Evolutionary conservation across 1,140 invertebrate genomes (phyloP), one percentile per base, ranked within the genome.

Genomic region (Eriocheir sinensis): DNA sequence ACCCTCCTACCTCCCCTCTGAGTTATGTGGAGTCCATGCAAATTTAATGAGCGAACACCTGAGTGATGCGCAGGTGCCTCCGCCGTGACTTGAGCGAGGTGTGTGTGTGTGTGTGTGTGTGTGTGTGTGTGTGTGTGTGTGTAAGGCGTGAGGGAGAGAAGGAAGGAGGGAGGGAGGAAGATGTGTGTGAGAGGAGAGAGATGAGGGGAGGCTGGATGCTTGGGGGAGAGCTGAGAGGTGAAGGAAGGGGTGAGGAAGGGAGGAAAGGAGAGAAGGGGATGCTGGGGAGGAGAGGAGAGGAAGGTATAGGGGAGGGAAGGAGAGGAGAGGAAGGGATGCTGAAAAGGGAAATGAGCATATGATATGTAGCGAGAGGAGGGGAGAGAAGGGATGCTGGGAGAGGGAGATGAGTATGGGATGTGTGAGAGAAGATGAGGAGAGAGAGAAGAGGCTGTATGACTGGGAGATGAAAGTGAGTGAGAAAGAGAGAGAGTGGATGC

Each of bases 21-120:
- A 89, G 41, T 89, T 89, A 89, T 89, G 88, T 0, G 12, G n/a
- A 48, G 17, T 17, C 53, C n/a, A 89, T 89, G 88, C 88, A 53
- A 53, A 89, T 48, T 34, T 89, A 89, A 89, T 89, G 88, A 89
- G 88, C n/a, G 85, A 41, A 88, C 34, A 85, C 34, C 83, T 86
- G 83, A 86, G 30, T 85, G 83, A 36, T 85, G 83, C 34, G 12
- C 83, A 36, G 83, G 6, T 85, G 83, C 83, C 36, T 15, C 83
- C 0, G 83, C 83, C 15, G 83, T 41, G 34, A 41, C 83, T 38
- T 30, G 27, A 53, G 8, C 30, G 27, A 53, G 27, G 21, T 6
- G 53, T 6, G 53, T 72, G 53, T 12, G 53, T 60, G 53, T 60
- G 53, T 60, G 53, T 60, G 53, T 60, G 53, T 60, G 53, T 60